Evolutionary conservation across 2,888 invertebrate genomes (phyloP).

Genomic region (Brachyopa scutellaris): DNA sequence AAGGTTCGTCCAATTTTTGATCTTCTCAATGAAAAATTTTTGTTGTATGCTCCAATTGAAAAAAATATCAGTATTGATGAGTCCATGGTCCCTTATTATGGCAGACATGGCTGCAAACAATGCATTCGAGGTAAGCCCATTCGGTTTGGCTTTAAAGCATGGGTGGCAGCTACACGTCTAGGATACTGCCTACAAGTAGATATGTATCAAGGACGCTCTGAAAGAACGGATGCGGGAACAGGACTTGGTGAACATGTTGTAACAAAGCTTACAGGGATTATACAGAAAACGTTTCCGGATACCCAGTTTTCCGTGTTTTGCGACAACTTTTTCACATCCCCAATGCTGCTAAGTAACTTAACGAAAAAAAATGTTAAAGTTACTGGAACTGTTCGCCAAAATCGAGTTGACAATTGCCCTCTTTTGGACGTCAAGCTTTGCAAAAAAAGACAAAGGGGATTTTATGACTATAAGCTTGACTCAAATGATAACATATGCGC

Average conservation of each 20-base stretch:
- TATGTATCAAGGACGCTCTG: no score
- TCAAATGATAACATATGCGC: no score
- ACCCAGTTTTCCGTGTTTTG: no score
- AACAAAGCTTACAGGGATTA: not conserved
- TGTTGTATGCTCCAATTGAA: slow-evolving; percentile 5
- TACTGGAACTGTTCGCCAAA: not conserved
- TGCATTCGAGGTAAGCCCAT: not conserved
- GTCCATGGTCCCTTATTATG: slow-evolving; percentile 11
- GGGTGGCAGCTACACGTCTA: no score
- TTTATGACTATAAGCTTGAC: slow-evolving; percentile 8
- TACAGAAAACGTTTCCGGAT: slow-evolving; percentile 4
- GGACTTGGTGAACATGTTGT: no score
- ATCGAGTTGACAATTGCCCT: not conserved
- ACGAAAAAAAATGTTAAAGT: not conserved
- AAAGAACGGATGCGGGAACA: no score
- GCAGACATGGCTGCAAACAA: slow-evolving; percentile 14
- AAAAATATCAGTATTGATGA: slow-evolving; percentile 1
- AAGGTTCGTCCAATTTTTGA: slow-evolving; percentile 5
- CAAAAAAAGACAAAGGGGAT: not conserved
- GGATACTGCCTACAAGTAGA: no score
- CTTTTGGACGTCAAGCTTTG: no score
- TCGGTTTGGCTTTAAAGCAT: no score
- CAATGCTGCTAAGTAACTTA: no score
- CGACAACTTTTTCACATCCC: no score
- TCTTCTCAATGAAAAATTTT: no score